Percentiles rank a stretch among this genome's conserved stretches.
phyloP scores from a whole-genome alignment of 2,797 vertebrate genomes.

The Phalanger gymnotis region DNA sequence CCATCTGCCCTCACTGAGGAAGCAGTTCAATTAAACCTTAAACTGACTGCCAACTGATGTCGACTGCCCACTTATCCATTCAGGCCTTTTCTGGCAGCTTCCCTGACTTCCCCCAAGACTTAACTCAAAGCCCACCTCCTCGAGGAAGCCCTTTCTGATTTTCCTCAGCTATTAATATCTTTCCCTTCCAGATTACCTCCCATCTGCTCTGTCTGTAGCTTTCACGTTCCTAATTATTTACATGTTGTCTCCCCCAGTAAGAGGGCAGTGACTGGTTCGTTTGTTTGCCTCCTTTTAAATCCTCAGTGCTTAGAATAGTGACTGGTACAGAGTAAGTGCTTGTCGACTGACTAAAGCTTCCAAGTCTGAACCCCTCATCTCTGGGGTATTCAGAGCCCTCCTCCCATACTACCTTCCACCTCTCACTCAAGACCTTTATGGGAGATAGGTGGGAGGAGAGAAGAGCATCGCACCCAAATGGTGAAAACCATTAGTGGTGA shows the following conservation, averaged over 20 bases:
- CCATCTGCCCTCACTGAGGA: neutral
- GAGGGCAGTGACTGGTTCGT: neutral
- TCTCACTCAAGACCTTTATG: neutral
- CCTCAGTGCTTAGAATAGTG: neutral
- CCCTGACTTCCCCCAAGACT: neutral
- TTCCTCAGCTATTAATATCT: neutral
- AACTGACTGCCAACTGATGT: neutral
- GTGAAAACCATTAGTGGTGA: neutral
- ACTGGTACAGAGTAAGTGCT: neutral
- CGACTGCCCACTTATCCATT: neutral
- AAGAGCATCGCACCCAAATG: neutral
- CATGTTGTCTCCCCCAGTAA: neutral
- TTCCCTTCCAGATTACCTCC: neutral
- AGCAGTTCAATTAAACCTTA: neutral
- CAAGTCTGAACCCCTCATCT: neutral
- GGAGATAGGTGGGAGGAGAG: neutral
- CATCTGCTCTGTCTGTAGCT: neutral
- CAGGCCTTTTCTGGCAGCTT: neutral
- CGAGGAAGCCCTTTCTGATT: neutral
- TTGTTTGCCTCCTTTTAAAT: neutral
- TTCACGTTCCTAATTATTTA: neutral
- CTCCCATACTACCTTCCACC: neutral
- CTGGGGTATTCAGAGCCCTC: neutral
- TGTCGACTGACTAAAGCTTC: neutral
- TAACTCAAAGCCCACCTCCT: neutral